Evolutionary conservation across 2,113 vertebrate species (phyloP), one percentile per base, ranked within the genome.

Genomic region (Strix aluco): DNA sequence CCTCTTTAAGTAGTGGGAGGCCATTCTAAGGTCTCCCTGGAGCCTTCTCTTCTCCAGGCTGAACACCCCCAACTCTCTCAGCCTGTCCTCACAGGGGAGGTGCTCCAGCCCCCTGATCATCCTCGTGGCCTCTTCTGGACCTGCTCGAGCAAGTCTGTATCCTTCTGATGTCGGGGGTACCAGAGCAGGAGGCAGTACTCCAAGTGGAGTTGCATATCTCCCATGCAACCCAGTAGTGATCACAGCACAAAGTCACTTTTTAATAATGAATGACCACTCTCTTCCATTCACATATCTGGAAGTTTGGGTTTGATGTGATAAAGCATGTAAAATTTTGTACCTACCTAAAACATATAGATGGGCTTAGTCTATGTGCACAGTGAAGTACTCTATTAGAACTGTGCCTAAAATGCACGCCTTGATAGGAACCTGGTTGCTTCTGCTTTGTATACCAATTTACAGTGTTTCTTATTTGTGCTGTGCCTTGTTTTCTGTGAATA

Each of bases 401-500:
- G 54, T 49, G 46, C 10, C 66, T 83, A 77, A 92, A 86, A 44
- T 36, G 27, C 49, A 30, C 1, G 2, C 36, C 46, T 70, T 20
- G 21, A 21, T 78, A 66, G 67, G 42, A 92, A 19, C 57, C 38
- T 83, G 79, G 59, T 77, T 85, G 58, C 20, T 70, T 70, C 55
- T 80, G 23, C 47, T 62, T 73, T 44, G 81, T 58, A 1, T 70
- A 46, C 17, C 3, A 4, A 90, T 91, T 95, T 87, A 58, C 58
- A 79, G 51, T 73, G 46, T 73, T 81, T 78, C 85, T 75, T 86
- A 36, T 82, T 90, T 78, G 79, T 95, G 59, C 75, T 90, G 69
- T 70, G 82, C 71, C 71, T 96, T 94, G 85, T 93, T 95, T 92
- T 73, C 88, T 51, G 3, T 94, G 88, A 94, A 88, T 92, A 70